These are phyloP conservation scores for Scolanthus callimorphus DNA, from an alignment of 92 coral and sea anemone species.

Conservation along the genomic window DNA sequence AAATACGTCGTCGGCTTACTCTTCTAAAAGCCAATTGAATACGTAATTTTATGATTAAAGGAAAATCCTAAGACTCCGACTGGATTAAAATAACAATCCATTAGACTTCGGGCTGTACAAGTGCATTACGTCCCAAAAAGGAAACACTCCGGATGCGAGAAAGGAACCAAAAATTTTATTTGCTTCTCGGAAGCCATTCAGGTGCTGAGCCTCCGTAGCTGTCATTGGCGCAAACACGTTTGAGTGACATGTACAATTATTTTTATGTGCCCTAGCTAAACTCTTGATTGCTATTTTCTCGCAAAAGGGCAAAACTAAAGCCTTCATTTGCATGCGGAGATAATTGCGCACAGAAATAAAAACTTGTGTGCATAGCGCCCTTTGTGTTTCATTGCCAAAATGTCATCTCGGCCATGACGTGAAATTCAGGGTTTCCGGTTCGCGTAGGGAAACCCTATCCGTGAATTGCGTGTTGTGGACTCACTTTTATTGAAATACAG, in stretches of 20 bases:
- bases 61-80: background rate
- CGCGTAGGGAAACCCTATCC: background rate
- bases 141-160: background rate
- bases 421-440: background rate
- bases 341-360: background rate
- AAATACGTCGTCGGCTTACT: background rate
- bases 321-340: background rate
- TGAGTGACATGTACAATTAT: background rate
- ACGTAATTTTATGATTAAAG: background rate
- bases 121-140: no score
- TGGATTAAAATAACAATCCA: no score
- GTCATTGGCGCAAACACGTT: background rate
- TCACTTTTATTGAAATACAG: background rate
- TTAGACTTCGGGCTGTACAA: no score
- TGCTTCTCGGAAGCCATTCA: constrained; percentile 3
- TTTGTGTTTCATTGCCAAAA: background rate
- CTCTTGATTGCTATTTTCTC: background rate
- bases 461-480: background rate
- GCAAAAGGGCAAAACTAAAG: background rate
- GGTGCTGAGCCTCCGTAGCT: background rate
- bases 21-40: background rate
- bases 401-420: background rate
- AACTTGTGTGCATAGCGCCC: background rate
- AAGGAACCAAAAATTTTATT: background rate
- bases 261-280: background rate